phyloP scores from a whole-genome alignment of 2,797 vertebrate genomes.

The Nyctalus aviator region DNA sequence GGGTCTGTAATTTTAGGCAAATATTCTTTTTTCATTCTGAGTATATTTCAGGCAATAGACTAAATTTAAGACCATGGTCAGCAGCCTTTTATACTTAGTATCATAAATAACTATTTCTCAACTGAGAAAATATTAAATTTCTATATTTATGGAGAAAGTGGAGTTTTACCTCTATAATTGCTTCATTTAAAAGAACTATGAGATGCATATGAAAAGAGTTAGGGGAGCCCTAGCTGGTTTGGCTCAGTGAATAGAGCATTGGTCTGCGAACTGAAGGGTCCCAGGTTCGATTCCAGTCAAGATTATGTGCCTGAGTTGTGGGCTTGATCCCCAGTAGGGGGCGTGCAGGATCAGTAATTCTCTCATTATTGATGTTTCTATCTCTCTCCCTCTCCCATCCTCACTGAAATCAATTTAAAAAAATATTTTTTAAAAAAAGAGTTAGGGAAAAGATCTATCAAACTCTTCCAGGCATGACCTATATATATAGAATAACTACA shows the following conservation, averaged over 20 bases:
- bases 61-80: constrained; percentile 51
- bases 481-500: not conserved
- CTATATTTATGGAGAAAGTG: constrained; percentile 40
- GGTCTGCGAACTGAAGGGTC: too few relatives aligned
- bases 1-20: constrained; percentile 29
- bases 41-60: constrained; percentile 20
- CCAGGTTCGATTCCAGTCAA: too few relatives aligned
- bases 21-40: constrained; percentile 33
- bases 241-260: too few relatives aligned
- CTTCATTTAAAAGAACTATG: constrained; percentile 9
- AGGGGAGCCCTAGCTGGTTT: too few relatives aligned
- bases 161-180: constrained; percentile 31
- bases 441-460: not conserved
- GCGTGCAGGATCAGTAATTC: not conserved
- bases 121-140: constrained; percentile 31
- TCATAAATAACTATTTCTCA: constrained; percentile 59
- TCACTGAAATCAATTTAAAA: too few relatives aligned
- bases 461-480: not conserved
- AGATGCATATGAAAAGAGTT: not conserved
- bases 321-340: too few relatives aligned
- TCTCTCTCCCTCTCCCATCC: not conserved
- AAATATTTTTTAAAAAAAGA: not conserved
- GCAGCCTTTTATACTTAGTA: constrained; percentile 10
- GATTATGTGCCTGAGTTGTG: too few relatives aligned
- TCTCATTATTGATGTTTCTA: not conserved